Base-by-base conservation (phyloP, 2,888 invertebrate genomes). In the Trichogramma dendrolimi region DNA sequence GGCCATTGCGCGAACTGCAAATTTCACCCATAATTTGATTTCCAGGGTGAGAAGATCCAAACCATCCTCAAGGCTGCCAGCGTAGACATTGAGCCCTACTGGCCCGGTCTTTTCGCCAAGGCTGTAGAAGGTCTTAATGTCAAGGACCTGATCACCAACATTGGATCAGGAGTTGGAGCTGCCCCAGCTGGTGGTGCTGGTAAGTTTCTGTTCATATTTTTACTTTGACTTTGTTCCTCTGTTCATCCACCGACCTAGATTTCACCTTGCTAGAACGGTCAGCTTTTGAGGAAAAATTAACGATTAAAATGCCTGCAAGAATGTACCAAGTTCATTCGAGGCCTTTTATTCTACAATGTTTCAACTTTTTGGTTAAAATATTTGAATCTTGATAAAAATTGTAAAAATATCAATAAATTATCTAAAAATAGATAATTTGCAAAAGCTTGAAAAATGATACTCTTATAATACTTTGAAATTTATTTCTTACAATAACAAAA, bases 61-160 rank as follows among this genome's bases (percentile, higher is more conserved):
- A 95, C 97, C 69, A 92, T 99, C 79, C 82, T 99, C 78, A 98
- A 97, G 82, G 97, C 98, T 53, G 97, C 99, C 70, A 88, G 87
- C 78, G 96, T 98, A 64, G 92, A 93, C 68, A 91, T 99, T 48
- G 99, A 99, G 81, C 96, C 98, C 27, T 98, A 96, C 84, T 99
- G 99, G 99, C 96, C 98, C 50, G 94, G 96, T 73, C 86, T 99
- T 62, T 99, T 98, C 81, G 94, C 98, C 69, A 96, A 97, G 81
- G 94, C 97, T 47, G 83, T 99, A 70, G 96, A 97, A 80, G 94
- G 94, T 68, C 83, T 97, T 68, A 95, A 95, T 79, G 89, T 98
- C 60, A 94, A 93, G 75, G 93, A 94, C 67, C 83, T 97, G 75
- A 92, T 97, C 80, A 92, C 94, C 68, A 95, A 91, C 81, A 90